Base-by-base conservation (phyloP, 2,113 vertebrate genomes). In the Ellobius talpinus region DNA sequence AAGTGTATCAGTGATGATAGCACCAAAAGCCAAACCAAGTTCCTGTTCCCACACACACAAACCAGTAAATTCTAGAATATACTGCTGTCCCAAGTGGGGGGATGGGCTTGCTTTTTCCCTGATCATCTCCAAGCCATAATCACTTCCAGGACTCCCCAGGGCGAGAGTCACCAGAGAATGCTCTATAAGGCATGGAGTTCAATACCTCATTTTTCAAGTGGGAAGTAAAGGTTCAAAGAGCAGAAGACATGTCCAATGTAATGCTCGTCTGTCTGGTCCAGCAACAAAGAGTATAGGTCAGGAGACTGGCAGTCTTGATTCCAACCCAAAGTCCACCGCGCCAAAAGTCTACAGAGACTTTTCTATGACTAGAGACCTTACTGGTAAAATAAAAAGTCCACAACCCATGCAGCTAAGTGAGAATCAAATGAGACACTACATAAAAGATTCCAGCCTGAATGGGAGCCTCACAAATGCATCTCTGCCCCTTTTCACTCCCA, bases 1-100 rank as follows among this genome's bases (percentile, higher is more conserved):
- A 89, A 92, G 65, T 33, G 61, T 6, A 52, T 6, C 1, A 0
- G 31, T 42, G 23, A 45, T 72, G n/a, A 50, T 52, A n/a, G 33
- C 29, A 45, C 47, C 68, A 68, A 93, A 39, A 52, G 81, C 47
- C 45, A 95, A n/a, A 55, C 45, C 31, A 45, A 86, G 52, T 5
- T 72, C 24, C 65, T 21, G n/a, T 45, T 81, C 76, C 8, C 24
- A 45, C 23, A 39, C n/a, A n/a, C 55, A 84, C n/a, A 52, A 92
- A 52, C 29, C 13, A 89, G 58, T 31, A 76, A 89, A 61, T 94
- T 93, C 82, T 94, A 97, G 78, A 77, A 52, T 55, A 84, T 21
- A 12, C 42, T 74, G 1, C 24, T 73, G 10, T 68, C 77, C 21
- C 58, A 81, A 87, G 36, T 17, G 33, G 36, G 33, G 19, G 50